A percentile compares a stretch with the other conserved stretches of the same genome.
Evolutionary conservation across 1,140 invertebrate species (phyloP).

Genomic region (Galleria mellonella): DNA sequence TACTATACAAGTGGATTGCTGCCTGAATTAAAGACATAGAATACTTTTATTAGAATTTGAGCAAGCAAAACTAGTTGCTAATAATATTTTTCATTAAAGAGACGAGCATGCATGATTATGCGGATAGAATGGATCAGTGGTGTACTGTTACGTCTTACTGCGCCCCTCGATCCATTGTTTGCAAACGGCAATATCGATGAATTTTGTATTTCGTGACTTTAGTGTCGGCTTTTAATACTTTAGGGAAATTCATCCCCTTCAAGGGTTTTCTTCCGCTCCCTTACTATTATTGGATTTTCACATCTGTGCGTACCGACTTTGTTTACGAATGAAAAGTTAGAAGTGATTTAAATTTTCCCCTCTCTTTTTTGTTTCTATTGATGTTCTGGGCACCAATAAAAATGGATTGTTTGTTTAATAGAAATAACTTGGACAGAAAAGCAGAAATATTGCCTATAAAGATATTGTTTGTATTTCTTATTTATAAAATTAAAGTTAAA

Average conservation of each 20-base stretch:
- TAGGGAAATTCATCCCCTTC: conserved; percentile 56
- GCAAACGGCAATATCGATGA: conserved; percentile 57
- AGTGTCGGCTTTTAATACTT: conserved; percentile 45
- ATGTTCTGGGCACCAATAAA: conserved; percentile 4
- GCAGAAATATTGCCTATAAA: too few species aligned
- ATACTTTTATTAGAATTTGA: too few species aligned
- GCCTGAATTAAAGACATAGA: too few species aligned
- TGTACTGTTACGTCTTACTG: conserved; percentile 5
- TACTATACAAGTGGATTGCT: too few species aligned
- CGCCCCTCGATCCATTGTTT: conserved; percentile 23
- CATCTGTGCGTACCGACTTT: conserved; percentile 63
- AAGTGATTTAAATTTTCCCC: conserved; percentile 26
- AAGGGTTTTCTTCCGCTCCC: conserved; percentile 38
- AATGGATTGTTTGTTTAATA: neutral
- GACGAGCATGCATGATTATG: neutral
- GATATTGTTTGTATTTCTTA: too few species aligned
- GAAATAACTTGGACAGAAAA: too few species aligned
- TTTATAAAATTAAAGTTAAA: too few species aligned
- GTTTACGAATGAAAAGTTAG: conserved; percentile 43
- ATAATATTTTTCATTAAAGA: too few species aligned
- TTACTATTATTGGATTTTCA: conserved; percentile 59
- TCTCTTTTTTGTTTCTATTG: conserved; percentile 17
- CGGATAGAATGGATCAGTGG: neutral
- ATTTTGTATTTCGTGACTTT: conserved; percentile 61
- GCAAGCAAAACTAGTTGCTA: too few species aligned